A percentile compares a stretch with the other conserved stretches of the same genome.
phyloP scores from a whole-genome alignment of 2,797 vertebrate genomes.

The Rallus crepitans region DNA sequence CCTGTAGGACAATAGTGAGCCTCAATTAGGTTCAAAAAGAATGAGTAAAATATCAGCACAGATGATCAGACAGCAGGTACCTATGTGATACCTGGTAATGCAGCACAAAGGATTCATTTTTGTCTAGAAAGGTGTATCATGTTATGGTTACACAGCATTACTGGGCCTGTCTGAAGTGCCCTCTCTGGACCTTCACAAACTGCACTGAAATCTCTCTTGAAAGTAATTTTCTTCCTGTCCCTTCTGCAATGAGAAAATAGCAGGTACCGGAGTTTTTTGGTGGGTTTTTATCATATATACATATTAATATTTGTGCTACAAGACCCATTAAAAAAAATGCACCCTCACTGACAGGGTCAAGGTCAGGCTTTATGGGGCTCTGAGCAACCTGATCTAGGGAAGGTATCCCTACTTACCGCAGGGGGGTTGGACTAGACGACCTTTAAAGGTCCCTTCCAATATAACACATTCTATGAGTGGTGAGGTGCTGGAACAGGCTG shows the following conservation, averaged over 20 bases:
- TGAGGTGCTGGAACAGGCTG: too few relatives aligned
- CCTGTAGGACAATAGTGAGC: not conserved
- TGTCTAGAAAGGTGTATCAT: not conserved
- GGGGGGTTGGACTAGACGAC: too few relatives aligned
- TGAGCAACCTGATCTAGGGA: too few relatives aligned
- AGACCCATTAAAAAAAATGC: not conserved
- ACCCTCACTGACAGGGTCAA: not conserved
- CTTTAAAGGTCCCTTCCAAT: too few relatives aligned
- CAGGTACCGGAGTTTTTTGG: not conserved
- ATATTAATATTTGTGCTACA: not conserved
- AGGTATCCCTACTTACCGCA: too few relatives aligned
- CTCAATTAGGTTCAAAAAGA: conserved; percentile 8
- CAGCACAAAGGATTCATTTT: not conserved
- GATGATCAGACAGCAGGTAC: not conserved
- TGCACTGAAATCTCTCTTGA: not conserved
- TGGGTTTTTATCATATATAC: not conserved
- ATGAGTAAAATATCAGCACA: not conserved
- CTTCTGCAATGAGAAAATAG: not conserved
- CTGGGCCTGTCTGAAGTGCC: not conserved
- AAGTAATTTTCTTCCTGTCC: not conserved
- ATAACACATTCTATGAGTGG: too few relatives aligned
- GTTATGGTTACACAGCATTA: not conserved
- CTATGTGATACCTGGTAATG: not conserved
- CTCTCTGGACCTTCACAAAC: not conserved
- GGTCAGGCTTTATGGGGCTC: too few relatives aligned